phyloP scores from a whole-genome alignment of 2,113 vertebrate genomes.

The Centropristis striata region DNA sequence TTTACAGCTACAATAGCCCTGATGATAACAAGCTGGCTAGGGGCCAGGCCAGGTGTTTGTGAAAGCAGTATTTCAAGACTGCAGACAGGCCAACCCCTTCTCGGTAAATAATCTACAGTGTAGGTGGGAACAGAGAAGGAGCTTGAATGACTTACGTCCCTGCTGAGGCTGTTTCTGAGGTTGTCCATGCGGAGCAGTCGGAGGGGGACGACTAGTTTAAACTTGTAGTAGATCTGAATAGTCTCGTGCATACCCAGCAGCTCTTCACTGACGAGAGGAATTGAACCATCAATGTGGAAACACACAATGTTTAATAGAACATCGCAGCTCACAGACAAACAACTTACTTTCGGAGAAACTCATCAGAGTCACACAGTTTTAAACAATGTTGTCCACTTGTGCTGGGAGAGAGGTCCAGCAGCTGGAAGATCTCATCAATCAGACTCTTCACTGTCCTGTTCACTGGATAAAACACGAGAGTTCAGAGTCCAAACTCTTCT shows the following conservation, averaged over 20 bases:
- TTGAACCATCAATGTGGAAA: neutral
- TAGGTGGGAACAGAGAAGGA: neutral
- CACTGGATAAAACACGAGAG: slow-evolving; percentile 62
- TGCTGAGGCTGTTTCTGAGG: slow-evolving; percentile 48
- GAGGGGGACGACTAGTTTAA: slow-evolving; percentile 59
- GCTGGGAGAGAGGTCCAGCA: slow-evolving; percentile 50
- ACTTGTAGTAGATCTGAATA: slow-evolving; percentile 71
- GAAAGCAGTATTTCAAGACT: neutral
- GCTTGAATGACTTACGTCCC: slow-evolving; percentile 75
- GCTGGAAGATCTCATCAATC: slow-evolving; percentile 66
- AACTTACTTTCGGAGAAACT: slow-evolving; percentile 80
- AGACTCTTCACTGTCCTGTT: slow-evolving; percentile 76
- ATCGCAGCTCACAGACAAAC: neutral
- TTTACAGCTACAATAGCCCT: slow-evolving; percentile 50
- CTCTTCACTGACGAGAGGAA: slow-evolving; percentile 67
- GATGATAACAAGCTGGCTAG: slow-evolving; percentile 18
- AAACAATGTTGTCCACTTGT: slow-evolving; percentile 56
- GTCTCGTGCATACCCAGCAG: slow-evolving; percentile 74
- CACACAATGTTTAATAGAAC: neutral
- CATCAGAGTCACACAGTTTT: slow-evolving; percentile 81
- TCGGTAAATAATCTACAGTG: slow-evolving; percentile 40
- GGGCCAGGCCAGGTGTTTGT: neutral
- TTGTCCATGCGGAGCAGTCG: slow-evolving; percentile 65
- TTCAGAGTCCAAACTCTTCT: slow-evolving; percentile 32
- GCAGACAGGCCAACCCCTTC: neutral